These are phyloP conservation scores for Bujurquina vittata DNA, from an alignment of 2,113 vertebrate species.

Conservation along the genomic window DNA sequence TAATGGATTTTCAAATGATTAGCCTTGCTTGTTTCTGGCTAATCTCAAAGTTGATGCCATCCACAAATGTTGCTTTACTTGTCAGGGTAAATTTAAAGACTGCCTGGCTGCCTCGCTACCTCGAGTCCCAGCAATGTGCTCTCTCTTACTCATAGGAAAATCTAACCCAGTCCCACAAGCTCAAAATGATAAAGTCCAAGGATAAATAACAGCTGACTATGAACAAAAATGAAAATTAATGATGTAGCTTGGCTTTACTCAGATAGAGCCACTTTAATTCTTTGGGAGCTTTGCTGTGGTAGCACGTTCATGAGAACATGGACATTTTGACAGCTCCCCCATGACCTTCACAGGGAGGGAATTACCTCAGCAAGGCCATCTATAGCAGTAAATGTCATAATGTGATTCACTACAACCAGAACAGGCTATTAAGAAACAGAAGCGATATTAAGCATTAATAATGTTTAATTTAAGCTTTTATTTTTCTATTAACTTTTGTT, in stretches of 20 bases:
- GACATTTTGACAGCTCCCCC: conserved; percentile 56
- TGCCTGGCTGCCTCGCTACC: neutral
- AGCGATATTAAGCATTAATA: conserved; percentile 5
- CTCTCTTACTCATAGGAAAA: neutral
- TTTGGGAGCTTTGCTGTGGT: conserved; percentile 32
- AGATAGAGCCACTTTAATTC: conserved; percentile 50
- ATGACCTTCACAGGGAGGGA: conserved; percentile 67
- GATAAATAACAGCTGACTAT: conserved; percentile 51
- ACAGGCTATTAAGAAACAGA: conserved; percentile 2
- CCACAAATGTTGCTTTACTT: conserved; percentile 21
- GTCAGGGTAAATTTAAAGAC: neutral
- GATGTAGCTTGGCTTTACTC: conserved; percentile 42
- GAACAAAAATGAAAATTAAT: conserved; percentile 61
- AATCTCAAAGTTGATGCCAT: conserved; percentile 17
- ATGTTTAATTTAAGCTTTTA: neutral
- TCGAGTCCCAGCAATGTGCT: conserved; percentile 4
- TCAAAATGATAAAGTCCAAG: conserved; percentile 25
- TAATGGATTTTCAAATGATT: conserved; percentile 24
- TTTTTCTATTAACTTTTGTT: neutral
- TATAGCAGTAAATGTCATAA: conserved; percentile 57
- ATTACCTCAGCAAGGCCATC: conserved; percentile 45
- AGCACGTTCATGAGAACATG: conserved; percentile 39
- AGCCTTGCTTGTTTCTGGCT: conserved; percentile 4
- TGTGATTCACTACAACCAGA: conserved; percentile 22
- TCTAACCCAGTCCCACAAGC: conserved; percentile 19